Evolutionary conservation across 2,888 invertebrate species (phyloP), one percentile per base, ranked within the genome.

Genomic region (Rugalucina vietnamica): DNA sequence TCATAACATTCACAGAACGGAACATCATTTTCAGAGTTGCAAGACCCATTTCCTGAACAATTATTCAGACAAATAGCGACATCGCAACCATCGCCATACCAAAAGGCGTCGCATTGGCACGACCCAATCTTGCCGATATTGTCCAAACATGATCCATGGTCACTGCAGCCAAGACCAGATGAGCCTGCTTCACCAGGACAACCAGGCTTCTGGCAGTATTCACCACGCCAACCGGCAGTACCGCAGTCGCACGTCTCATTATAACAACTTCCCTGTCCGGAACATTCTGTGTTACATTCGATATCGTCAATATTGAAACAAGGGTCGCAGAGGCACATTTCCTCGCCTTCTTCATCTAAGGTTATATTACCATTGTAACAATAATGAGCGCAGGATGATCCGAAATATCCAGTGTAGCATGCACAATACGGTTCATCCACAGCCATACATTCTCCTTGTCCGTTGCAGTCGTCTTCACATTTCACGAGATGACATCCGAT

Each of bases 51-150:
- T 1, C 70, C 75, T 39, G 87, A 87, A 81, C 92, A 92, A 81
- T 92, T 87, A 27, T 88, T 82, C 14, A 84, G 83, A 87, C 92
- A 92, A 76, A 91, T 91, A 4, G 91, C 86, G 1, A 84, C 79
- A 69, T 89, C 82, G 54, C 92, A 92, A n/a, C 88, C 92, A 10
- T 81, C 85, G 0, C 92, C 92, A 43, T 77, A 87, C 91, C 91
- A 92, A n/a, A 90, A 88, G 29, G 88, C 81, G n/a, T 87, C 54
- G 72, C 92, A 92, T 3, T 75, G 54, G 76, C 92, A 92, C 18
- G 60, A 75, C 27, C 85, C 82, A 18, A 90, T 81, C 54, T 90
- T 87, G 34, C 43, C 57, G 12, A 87, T 81, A 8, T 81, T 84
- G 1, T 82, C 86, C 2, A 76, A 72, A 82, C 92, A 92, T 2